Conservation (phyloP, 2,113 vertebrate genomes). For the Coptodon bakossiorum region DNA sequence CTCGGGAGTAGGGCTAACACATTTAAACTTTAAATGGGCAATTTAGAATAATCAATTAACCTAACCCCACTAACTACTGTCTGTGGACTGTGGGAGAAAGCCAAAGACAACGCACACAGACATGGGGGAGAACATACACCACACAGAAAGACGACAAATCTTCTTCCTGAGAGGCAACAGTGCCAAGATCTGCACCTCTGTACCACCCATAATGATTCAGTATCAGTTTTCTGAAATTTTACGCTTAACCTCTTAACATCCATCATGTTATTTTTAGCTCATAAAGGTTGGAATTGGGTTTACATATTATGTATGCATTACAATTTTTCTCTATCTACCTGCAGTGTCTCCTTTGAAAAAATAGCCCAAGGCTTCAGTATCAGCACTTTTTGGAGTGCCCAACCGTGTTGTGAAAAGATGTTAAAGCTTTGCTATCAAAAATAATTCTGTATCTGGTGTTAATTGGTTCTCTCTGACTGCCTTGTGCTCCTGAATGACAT, state of each 20-base stretch:
- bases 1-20: neutral
- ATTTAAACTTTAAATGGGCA: neutral
- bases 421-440: neutral
- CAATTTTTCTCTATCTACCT: neutral
- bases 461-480: neutral
- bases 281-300: neutral
- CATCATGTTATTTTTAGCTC: neutral
- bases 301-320: neutral
- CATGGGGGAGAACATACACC: neutral
- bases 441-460: neutral
- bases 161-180: neutral
- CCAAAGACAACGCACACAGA: neutral
- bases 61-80: neutral
- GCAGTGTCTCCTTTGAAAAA: neutral
- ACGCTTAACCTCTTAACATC: neutral
- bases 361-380: neutral
- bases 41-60: neutral
- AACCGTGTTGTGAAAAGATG: neutral
- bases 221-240: neutral
- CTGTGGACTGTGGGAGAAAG: neutral
- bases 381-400: neutral
- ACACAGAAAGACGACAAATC: neutral
- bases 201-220: neutral
- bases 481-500: neutral
- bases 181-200: neutral